phyloP scores from a whole-genome alignment of 2,888 invertebrate genomes.

The Schizotus pectinicornis region DNA sequence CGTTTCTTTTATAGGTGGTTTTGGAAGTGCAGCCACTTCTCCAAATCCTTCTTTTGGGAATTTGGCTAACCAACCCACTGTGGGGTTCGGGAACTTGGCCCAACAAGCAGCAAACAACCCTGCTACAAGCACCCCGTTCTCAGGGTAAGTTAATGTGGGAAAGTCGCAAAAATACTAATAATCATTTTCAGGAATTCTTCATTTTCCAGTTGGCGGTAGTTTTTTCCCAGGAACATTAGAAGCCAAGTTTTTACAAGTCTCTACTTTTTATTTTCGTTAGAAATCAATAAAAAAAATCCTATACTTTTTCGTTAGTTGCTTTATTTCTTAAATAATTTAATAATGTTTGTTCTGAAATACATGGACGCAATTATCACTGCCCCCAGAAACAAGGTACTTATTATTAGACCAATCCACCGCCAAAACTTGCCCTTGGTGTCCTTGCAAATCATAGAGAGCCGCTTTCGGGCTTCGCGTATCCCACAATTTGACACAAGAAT shows the following conservation, averaged over 20 bases:
- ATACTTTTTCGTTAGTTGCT: background rate
- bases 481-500: constrained; percentile 92
- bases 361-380: constrained; percentile 91
- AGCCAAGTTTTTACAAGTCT: background rate
- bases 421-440: constrained; percentile 93
- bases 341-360: constrained; percentile 70
- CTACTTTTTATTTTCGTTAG: background rate
- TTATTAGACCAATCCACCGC: constrained; percentile 94
- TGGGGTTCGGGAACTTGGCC: constrained; percentile 70
- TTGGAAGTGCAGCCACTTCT: constrained; percentile 56
- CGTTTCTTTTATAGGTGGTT: constrained; percentile 48
- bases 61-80: constrained; percentile 68
- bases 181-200: constrained; percentile 51
- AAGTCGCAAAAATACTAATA: background rate
- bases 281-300: background rate
- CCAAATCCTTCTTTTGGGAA: constrained; percentile 55
- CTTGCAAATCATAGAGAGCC: constrained; percentile 89
- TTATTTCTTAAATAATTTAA: constrained; percentile 13
- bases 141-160: constrained; percentile 48
- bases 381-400: constrained; percentile 86
- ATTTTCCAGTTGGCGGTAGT: constrained; percentile 57
- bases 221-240: background rate
- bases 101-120: constrained; percentile 60
- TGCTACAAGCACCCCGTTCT: constrained; percentile 50
- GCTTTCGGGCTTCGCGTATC: constrained; percentile 92